Conservation (phyloP, 2,888 invertebrate genomes). For the Chelonus formosanus region DNA sequence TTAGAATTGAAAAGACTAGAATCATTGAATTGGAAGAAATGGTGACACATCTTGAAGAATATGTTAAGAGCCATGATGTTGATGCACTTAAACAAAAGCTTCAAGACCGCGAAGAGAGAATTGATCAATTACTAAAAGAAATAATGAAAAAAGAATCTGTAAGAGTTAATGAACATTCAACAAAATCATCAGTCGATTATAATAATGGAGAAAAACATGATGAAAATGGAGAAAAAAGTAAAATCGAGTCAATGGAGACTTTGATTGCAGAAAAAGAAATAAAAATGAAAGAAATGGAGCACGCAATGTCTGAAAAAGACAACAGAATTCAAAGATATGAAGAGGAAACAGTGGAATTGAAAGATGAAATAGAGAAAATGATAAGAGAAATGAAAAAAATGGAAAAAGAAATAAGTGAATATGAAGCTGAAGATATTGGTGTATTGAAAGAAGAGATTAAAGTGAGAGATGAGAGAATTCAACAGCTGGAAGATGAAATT, state of each 20-base stretch:
- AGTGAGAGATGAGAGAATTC: slow-evolving; percentile 50
- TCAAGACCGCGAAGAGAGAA: slow-evolving; percentile 54
- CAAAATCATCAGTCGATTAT: not conserved
- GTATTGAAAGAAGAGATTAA: slow-evolving; percentile 54
- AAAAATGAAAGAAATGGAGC: slow-evolving; percentile 54
- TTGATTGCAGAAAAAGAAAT: slow-evolving; percentile 38
- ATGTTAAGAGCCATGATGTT: slow-evolving; percentile 56
- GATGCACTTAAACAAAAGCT: slow-evolving; percentile 54
- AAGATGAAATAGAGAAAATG: slow-evolving; percentile 45
- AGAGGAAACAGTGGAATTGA: slow-evolving; percentile 48
- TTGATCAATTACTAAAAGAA: slow-evolving; percentile 52
- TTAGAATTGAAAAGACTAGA: slow-evolving; percentile 51
- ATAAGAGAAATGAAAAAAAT: slow-evolving; percentile 45
- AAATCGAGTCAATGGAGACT: too few species aligned
- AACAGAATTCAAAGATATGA: slow-evolving; percentile 51
- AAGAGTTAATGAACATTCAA: slow-evolving; percentile 11
- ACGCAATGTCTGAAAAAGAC: slow-evolving; percentile 50
- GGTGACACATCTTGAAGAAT: slow-evolving; percentile 56
- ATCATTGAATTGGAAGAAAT: slow-evolving; percentile 56
- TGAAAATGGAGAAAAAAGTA: slow-evolving; percentile 21
- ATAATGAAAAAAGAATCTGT: slow-evolving; percentile 28
- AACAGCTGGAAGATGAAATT: slow-evolving; percentile 54
- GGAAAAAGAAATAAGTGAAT: slow-evolving; percentile 48
- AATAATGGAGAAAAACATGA: slow-evolving; percentile 14
- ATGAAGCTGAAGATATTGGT: slow-evolving; percentile 51